Base-by-base conservation (phyloP, 2,888 invertebrate genomes). In the Therioaphis trifolii region DNA sequence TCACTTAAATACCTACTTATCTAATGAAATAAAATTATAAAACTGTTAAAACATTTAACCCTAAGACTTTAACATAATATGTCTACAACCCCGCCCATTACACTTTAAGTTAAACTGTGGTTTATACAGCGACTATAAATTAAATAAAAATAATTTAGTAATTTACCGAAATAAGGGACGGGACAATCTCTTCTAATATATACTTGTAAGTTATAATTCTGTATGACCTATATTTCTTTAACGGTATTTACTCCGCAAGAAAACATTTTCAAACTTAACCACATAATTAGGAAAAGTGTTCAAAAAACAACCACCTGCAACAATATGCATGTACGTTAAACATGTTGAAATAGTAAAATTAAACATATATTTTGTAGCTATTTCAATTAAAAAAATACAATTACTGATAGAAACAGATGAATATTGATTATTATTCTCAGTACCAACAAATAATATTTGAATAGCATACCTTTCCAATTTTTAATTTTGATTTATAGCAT, bases 251-350 rank as follows among this genome's bases (percentile, higher is more conserved):
- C 35, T 78, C 12, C 24, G 66, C 66, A 66, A 52, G 21, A 4
- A 24, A 52, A 52, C 52, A 15, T 52, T 52, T 24, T 18, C 18
- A 7, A 77, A 35, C 11, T 35, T 52, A 24, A 35, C 24, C 35
- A 46, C n/a, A 35, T 35, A 66, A 52, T 40, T 40, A 21, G 15
- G 18, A 66, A 78, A 24, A 18, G 1, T 2, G 15, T 35, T 66
- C 35, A 52, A 77, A 77, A 52, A 66, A 15, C 66, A 78, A 79
- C 78, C 68, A 79, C 78, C 78, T 69, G 68, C 78, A 79, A 79
- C 52, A 78, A 27, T 78, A 68, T 40, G 24, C 18, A 78, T 12
- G 40, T 18, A 58, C 4, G 14, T 69, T 69, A 69, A 55, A 66
- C 24, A 78, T n/a, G n/a, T 14, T 1, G n/a, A 35, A 4, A 52